Evolutionary conservation across 2,797 vertebrate genomes (phyloP).

Genomic region (Dendrocincla fuliginosa): DNA sequence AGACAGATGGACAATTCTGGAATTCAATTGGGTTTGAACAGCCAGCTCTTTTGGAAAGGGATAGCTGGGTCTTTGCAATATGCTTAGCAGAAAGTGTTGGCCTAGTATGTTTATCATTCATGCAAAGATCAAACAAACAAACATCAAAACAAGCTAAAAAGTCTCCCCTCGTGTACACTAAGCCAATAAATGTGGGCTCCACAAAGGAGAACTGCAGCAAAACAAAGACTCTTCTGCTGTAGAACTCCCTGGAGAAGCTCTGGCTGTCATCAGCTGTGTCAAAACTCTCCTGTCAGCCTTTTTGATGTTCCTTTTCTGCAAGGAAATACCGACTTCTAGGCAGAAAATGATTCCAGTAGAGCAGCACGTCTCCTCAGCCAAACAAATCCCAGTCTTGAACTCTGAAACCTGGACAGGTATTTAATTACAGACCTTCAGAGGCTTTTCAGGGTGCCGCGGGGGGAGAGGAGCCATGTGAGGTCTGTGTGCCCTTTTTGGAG

Average conservation of each 20-base stretch:
- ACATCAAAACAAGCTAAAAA: not conserved
- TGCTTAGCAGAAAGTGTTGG: not conserved
- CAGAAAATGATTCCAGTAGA: not conserved
- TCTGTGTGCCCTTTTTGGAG: not conserved
- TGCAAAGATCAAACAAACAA: not conserved
- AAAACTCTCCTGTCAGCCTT: not conserved
- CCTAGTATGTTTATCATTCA: not conserved
- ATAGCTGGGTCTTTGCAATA: not conserved
- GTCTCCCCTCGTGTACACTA: not conserved
- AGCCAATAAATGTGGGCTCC: not conserved
- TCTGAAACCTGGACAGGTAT: not conserved
- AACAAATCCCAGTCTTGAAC: not conserved
- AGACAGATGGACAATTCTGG: not conserved
- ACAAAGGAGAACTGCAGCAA: not conserved
- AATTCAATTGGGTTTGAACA: not conserved
- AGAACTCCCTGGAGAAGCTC: not conserved
- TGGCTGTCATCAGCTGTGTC: not conserved
- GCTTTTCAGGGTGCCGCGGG: not conserved
- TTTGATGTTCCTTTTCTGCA: not conserved
- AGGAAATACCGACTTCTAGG: not conserved
- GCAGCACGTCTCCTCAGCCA: not conserved
- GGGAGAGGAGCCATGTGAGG: not conserved
- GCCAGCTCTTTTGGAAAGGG: not conserved
- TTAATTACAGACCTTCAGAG: accelerated
- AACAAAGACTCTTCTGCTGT: not conserved